phyloP scores from a whole-genome alignment of 1,140 invertebrate species.

The Heliconius himera region DNA sequence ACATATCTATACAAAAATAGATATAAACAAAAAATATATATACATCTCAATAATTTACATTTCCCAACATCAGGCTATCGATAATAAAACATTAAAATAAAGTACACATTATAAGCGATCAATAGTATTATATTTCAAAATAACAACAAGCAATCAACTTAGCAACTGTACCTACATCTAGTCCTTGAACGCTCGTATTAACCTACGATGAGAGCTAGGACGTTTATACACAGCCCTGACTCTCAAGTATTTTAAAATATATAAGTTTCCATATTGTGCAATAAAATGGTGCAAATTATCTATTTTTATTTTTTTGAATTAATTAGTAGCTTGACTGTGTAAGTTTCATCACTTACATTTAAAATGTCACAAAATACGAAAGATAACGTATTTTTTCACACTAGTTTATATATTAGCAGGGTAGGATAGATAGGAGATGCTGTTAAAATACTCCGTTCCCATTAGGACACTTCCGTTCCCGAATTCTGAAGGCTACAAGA shows the following conservation, averaged over 20 bases:
- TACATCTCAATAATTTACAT: neutral
- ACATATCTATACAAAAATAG: too few species aligned
- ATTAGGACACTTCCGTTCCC: too few species aligned
- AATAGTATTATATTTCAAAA: slow-evolving; percentile 21
- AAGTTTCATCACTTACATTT: too few species aligned
- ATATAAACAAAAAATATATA: too few species aligned
- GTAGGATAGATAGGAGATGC: too few species aligned
- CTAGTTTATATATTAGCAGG: too few species aligned
- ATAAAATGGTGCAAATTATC: neutral
- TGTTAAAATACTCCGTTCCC: too few species aligned
- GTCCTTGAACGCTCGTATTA: slow-evolving; percentile 7
- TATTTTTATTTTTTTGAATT: neutral
- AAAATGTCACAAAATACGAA: too few species aligned
- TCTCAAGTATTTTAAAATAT: neutral
- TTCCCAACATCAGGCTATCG: neutral
- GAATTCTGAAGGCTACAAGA: too few species aligned
- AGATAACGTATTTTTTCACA: too few species aligned
- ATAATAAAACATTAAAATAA: neutral
- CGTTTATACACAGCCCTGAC: neutral
- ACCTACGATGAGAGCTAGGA: neutral
- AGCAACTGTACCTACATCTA: neutral
- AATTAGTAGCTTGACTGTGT: neutral
- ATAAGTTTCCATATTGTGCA: neutral
- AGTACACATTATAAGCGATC: neutral
- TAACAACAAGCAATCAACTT: slow-evolving; percentile 16